Evolutionary conservation across 2,888 invertebrate species (phyloP).

Genomic region (Zaprionus obscuricornis): DNA sequence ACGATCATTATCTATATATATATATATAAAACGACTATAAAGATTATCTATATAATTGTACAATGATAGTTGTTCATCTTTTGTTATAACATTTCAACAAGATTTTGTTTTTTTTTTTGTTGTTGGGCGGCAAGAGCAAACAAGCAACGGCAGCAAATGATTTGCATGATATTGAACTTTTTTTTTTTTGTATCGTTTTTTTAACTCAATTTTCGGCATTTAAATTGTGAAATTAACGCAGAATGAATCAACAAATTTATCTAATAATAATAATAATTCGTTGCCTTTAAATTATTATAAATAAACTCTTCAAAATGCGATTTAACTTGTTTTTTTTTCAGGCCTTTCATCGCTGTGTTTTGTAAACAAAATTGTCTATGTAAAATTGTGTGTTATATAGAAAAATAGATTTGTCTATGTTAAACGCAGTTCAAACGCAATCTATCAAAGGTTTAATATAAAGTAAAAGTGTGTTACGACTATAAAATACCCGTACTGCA

Average conservation of each 20-base stretch:
- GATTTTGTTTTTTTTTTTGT: no score
- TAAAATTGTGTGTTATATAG: conserved; percentile 56
- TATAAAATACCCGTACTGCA: conserved; percentile 22
- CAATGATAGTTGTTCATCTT: neutral
- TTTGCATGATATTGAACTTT: conserved; percentile 26
- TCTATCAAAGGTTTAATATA: conserved; percentile 49
- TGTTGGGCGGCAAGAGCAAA: no score
- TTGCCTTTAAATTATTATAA: conserved; percentile 64
- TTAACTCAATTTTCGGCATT: conserved; percentile 37
- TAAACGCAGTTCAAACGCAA: conserved; percentile 31
- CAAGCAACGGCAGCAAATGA: no score
- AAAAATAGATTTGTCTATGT: conserved; percentile 60
- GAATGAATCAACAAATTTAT: conserved; percentile 62
- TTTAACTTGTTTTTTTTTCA: conserved; percentile 11
- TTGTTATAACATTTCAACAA: conserved; percentile 23
- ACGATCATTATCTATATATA: no score
- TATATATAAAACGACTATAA: no score
- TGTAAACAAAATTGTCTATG: conserved; percentile 50
- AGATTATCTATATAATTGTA: no score
- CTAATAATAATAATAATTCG: conserved; percentile 43
- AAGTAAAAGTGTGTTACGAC: neutral
- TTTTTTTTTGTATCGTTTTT: no score
- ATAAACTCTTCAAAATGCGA: conserved; percentile 49
- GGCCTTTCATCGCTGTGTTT: neutral
- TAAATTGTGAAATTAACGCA: conserved; percentile 66